Evolutionary conservation across 2,797 vertebrate genomes (phyloP), one percentile per base, ranked within the genome.

Genomic region (Pyrocephalus nanus): DNA sequence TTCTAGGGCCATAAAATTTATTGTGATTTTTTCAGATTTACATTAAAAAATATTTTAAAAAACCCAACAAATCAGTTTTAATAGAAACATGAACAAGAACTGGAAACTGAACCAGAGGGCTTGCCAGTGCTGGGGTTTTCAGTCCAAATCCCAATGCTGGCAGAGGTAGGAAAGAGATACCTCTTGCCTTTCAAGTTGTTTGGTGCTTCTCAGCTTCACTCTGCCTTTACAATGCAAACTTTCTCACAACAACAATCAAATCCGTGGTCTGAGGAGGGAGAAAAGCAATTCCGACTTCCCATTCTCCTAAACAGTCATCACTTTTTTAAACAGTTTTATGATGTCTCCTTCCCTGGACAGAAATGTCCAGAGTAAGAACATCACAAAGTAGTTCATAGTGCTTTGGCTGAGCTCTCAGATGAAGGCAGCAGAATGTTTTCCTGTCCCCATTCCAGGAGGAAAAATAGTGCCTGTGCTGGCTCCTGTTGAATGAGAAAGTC

Each of bases 241-340:
- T 83, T 90, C 50, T 81, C 66, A 81, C 55, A 78, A 65, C 55
- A 92, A 50, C 84, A 77, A 78, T 89, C 90, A 66, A 42, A 93
- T 93, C 72, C 80, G 34, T 87, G 10, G 1, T 70, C 50, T 77
- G 77, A 71, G 64, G 42, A 89, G 81, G 45, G 55, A 93, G 61
- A 81, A 54, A 66, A 90, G 60, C 57, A 92, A 83, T 93, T 95
- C 82, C 70, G 71, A 80, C 27, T 61, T 81, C 57, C 45, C 75
- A 15, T 82, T 87, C 62, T 94, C 76, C 72, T 62, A 72, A 92
- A 86, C 34, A n/a, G 26, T 47, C 74, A 70, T 85, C 29, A 55
- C 55, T 82, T 88, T 88, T 84, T 76, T 29, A 60, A 93, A 62
- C 57, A 21, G 8, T 3, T 91, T 96, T 85, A 53, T 70, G 65